Conservation (phyloP, 2,888 invertebrate species). For the Dynastes grantii region DNA sequence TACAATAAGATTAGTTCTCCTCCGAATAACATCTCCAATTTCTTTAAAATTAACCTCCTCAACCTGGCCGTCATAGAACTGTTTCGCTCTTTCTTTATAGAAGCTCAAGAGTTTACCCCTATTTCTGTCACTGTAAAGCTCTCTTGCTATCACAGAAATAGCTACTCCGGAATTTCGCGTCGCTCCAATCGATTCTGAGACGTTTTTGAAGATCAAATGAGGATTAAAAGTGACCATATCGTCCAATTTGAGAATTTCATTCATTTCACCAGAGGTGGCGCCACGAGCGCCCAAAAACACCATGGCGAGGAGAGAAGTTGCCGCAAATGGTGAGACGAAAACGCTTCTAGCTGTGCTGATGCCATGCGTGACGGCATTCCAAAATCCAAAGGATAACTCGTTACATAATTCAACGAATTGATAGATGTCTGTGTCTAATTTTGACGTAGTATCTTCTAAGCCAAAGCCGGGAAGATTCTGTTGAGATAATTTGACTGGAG, state of each 20-base stretch:
- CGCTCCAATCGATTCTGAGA: constrained; percentile 85
- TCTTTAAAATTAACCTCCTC: constrained; percentile 89
- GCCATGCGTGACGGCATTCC: constrained; percentile 81
- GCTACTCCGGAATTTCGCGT: constrained; percentile 81
- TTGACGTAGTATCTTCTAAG: constrained; percentile 82
- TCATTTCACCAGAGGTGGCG: constrained; percentile 92
- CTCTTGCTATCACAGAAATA: constrained; percentile 85
- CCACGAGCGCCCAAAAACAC: constrained; percentile 91
- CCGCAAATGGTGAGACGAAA: constrained; percentile 87
- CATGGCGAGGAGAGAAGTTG: constrained; percentile 91
- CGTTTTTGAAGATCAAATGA: constrained; percentile 88
- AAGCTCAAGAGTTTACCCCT: constrained; percentile 88
- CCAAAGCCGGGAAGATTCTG: constrained; percentile 78
- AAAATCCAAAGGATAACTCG: constrained; percentile 88
- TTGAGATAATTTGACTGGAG: constrained; percentile 72
- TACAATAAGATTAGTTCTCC: constrained; percentile 85
- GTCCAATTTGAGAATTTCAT: constrained; percentile 87
- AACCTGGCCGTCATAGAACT: constrained; percentile 90
- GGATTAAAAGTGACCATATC: constrained; percentile 94
- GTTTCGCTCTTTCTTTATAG: constrained; percentile 90
- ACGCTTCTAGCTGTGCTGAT: constrained; percentile 85
- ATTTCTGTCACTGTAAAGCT: constrained; percentile 86
- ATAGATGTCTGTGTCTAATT: constrained; percentile 82
- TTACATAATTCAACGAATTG: constrained; percentile 87
- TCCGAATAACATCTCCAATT: constrained; percentile 86